Conservation (phyloP, 1,140 invertebrate genomes). For the Antheraea pernyi region DNA sequence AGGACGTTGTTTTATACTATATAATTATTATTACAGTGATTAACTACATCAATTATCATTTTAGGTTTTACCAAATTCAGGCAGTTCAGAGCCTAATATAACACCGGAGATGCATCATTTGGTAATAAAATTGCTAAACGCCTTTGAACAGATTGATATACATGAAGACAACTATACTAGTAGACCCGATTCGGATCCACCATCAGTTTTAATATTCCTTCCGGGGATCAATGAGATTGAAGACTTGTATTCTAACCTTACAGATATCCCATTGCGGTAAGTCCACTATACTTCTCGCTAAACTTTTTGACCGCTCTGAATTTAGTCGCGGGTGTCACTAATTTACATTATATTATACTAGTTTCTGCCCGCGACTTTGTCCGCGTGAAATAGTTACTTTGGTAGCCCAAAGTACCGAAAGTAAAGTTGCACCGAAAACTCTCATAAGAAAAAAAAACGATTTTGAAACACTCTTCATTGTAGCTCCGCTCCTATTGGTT, state of each 20-base stretch:
- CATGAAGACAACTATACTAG: conserved; percentile 55
- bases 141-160: conserved; percentile 86
- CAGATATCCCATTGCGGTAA: conserved; percentile 51
- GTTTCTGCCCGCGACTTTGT: too few species aligned
- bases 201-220: conserved; percentile 91
- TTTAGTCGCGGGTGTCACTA: too few species aligned
- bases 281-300: neutral
- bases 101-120: conserved; percentile 77
- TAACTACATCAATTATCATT: neutral
- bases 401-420: too few species aligned
- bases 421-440: too few species aligned
- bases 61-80: conserved; percentile 74
- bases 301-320: too few species aligned
- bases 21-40: neutral
- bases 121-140: conserved; percentile 83
- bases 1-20: too few species aligned
- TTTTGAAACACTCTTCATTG: too few species aligned
- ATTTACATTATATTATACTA: too few species aligned
- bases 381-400: too few species aligned
- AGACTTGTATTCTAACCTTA: conserved; percentile 73
- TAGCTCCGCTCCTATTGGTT: too few species aligned
- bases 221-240: conserved; percentile 93
- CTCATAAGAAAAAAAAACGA: too few species aligned
- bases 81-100: conserved; percentile 79
- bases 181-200: conserved; percentile 58